Conservation (phyloP, 1,140 invertebrate species). For the Lepidurus couesii region DNA sequence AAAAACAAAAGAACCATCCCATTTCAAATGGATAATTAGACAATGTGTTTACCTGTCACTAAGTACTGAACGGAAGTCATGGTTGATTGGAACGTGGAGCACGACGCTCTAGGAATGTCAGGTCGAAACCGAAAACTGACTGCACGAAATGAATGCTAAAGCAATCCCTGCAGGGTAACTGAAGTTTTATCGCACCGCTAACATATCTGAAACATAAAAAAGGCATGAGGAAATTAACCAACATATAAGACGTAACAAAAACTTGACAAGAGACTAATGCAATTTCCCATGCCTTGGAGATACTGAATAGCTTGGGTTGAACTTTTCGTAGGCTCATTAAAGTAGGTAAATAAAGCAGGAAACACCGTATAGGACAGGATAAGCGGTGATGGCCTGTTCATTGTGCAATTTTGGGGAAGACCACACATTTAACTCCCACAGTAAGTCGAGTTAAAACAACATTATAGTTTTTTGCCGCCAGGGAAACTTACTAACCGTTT, state of each 20-base stretch:
- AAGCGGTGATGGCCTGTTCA: no score
- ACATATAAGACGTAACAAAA: no score
- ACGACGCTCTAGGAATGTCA: not conserved
- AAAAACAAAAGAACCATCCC: not conserved
- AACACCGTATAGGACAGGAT: not conserved
- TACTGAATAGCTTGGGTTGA: not conserved
- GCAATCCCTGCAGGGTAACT: not conserved
- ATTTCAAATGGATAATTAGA: not conserved
- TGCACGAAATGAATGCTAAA: not conserved
- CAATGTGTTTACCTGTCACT: not conserved
- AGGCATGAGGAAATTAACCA: no score
- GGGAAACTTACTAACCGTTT: no score
- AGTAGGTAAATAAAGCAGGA: not conserved
- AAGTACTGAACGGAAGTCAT: slow-evolving; percentile 22
- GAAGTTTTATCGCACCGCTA: not conserved
- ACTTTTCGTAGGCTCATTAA: not conserved
- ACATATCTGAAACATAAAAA: slow-evolving; percentile 2
- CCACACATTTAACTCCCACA: no score
- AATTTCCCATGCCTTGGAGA: not conserved
- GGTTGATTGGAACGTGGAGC: not conserved
- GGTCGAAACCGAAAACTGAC: not conserved
- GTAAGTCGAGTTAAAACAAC: no score
- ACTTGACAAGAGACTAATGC: no score
- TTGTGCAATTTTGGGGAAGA: no score
- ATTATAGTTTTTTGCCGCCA: no score